Conservation (phyloP, 2,797 vertebrate genomes). For the Labeo calbasu region DNA sequence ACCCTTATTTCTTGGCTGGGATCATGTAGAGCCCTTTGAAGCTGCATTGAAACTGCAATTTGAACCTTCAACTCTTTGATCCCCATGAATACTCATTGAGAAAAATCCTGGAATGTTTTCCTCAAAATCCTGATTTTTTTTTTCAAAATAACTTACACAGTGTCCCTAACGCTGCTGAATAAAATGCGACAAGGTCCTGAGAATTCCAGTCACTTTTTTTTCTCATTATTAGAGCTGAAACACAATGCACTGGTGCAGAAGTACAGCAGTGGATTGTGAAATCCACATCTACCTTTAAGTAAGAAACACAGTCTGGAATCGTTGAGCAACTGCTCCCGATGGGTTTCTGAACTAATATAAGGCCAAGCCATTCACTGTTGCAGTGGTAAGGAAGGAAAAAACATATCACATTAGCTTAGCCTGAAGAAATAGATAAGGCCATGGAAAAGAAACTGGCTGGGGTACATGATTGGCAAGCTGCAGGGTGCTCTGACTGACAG, state of each 20-base stretch:
- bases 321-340: constrained; percentile 25
- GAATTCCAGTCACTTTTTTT: constrained; percentile 21
- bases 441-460: constrained; percentile 40
- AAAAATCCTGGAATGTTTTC: too few species aligned
- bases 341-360: constrained; percentile 35
- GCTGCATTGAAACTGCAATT: too few species aligned
- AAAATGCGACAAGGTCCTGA: constrained; percentile 15
- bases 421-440: constrained; percentile 33
- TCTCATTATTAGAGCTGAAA: constrained; percentile 21
- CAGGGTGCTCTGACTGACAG: constrained; percentile 25
- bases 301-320: constrained; percentile 21
- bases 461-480: constrained; percentile 42
- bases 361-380: constrained; percentile 15
- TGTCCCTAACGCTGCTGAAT: constrained; percentile 3
- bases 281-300: constrained; percentile 30
- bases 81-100: too few species aligned
- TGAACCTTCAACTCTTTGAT: too few species aligned
- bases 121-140: too few species aligned
- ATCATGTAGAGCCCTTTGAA: too few species aligned
- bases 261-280: constrained; percentile 22
- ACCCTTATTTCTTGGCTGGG: too few species aligned
- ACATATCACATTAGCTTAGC: constrained; percentile 31
- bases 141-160: constrained; percentile 10
- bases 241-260: constrained; percentile 19
- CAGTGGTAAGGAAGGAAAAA: constrained; percentile 18